These are phyloP conservation scores for Trinorchestia longiramus DNA, from an alignment of 1,140 invertebrate genomes.

Conservation along the genomic window DNA sequence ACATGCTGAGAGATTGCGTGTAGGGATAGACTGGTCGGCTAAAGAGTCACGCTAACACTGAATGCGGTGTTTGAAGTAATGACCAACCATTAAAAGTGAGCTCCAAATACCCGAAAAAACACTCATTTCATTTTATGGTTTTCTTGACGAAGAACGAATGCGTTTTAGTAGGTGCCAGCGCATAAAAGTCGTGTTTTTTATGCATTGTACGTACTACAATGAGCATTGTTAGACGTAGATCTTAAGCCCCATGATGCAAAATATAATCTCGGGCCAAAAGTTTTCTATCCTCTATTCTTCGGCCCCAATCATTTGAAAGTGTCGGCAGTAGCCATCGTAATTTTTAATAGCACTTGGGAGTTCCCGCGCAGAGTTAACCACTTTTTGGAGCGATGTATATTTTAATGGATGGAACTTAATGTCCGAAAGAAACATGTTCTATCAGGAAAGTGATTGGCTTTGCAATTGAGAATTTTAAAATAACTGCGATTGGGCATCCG, in stretches of 20 bases:
- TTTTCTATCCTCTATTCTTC: neutral
- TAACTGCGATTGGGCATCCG: neutral
- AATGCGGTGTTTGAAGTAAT: neutral
- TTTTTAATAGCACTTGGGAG: neutral
- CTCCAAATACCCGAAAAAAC: conserved; percentile 36
- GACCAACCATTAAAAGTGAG: neutral
- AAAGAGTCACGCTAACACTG: neutral
- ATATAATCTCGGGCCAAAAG: neutral
- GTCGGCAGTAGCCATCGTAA: neutral
- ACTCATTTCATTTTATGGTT: conserved; percentile 50
- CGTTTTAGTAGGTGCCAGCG: conserved; percentile 24
- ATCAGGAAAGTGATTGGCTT: neutral
- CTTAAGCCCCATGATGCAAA: neutral
- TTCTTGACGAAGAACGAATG: conserved; percentile 5
- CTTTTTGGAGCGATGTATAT: neutral
- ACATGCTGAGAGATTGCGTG: neutral
- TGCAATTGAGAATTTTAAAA: neutral
- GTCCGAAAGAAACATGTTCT: neutral
- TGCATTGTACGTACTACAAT: neutral
- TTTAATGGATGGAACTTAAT: neutral
- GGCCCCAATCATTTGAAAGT: neutral
- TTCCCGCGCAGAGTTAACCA: neutral
- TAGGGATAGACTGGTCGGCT: neutral
- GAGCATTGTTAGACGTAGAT: neutral
- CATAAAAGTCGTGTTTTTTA: conserved; percentile 12